These are phyloP conservation scores for Dicycla oo DNA, from an alignment of 2,888 invertebrate genomes.

Conservation along the genomic window DNA sequence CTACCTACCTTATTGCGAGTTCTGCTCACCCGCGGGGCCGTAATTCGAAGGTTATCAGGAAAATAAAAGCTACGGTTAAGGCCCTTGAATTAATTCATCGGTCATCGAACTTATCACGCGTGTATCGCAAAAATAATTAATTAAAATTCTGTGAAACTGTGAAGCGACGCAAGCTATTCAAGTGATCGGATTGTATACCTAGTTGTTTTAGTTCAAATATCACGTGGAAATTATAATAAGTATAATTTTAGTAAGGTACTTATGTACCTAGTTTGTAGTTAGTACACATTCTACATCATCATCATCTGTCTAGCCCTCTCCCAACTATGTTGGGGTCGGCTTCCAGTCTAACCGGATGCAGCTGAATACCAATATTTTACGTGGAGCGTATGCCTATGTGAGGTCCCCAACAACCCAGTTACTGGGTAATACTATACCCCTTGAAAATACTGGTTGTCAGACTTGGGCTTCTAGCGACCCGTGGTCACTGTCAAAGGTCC, in stretches of 20 bases:
- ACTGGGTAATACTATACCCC: too few species aligned
- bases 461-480: too few species aligned
- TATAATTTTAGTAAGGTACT: not conserved
- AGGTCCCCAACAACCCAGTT: too few species aligned
- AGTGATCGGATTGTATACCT: slow-evolving; percentile 23
- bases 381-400: too few species aligned
- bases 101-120: slow-evolving; percentile 73
- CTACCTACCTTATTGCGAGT: slow-evolving; percentile 40
- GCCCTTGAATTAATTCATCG: slow-evolving; percentile 78
- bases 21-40: slow-evolving; percentile 70
- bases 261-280: not conserved
- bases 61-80: slow-evolving; percentile 69
- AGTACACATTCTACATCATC: not conserved
- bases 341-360: too few species aligned
- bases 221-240: slow-evolving; percentile 6
- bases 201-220: not conserved
- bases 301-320: too few species aligned
- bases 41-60: slow-evolving; percentile 76
- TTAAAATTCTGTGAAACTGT: slow-evolving; percentile 63
- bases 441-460: too few species aligned
- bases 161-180: slow-evolving; percentile 36
- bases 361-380: too few species aligned
- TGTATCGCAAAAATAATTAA: slow-evolving; percentile 72
- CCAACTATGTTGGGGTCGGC: too few species aligned
- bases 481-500: too few species aligned